Evolutionary conservation across 1,140 invertebrate genomes (phyloP), one percentile per base, ranked within the genome.

Genomic region (Dolichoris vasculosae): DNA sequence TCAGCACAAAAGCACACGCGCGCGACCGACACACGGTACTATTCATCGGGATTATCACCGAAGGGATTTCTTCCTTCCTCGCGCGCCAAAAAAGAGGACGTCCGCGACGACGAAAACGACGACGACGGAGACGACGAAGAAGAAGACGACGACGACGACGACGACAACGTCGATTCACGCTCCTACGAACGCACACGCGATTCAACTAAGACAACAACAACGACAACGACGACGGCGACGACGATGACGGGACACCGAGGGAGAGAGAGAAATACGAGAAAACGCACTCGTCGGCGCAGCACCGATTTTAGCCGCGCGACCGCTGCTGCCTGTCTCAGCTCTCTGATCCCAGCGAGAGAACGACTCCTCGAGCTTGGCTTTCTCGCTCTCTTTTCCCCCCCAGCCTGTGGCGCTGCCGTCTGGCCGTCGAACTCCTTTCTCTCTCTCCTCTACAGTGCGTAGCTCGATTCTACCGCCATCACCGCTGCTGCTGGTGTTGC

Each of bases 361-460:
- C 3, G 8, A 6, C 63, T 64, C 63, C 20, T 3, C 48, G 6
- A 46, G 40, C 17, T 55, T 51, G 20, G 1, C 48, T 78, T 32
- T 78, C 76, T 59, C 43, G 26, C 76, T 30, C 51, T 76, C 87
- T 87, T 88, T 88, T 84, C 87, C 9, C 26, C 89, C 88, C 15
- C 67, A 17, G 0, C 35, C 35, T 85, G 83, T 89, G 86, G 86
- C 88, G 89, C 88, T 87, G 55, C 87, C 59, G 85, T 80, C 84
- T 84, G 76, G 81, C 82, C 83, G 59, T 83, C 82, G 82, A 83
- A 83, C 82, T n/a, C n/a, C 82, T 83, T 83, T 83, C 75, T 63
- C 48, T 77, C 51, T 83, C 75, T 63, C 48, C 67, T 38, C 15
- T 43, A 26, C 67, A 15, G 32, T 8, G 35, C 13, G 11, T 4